Evolutionary conservation across 2,113 vertebrate species (phyloP), one percentile per base, ranked within the genome.

Genomic region (Crotalus tigris): DNA sequence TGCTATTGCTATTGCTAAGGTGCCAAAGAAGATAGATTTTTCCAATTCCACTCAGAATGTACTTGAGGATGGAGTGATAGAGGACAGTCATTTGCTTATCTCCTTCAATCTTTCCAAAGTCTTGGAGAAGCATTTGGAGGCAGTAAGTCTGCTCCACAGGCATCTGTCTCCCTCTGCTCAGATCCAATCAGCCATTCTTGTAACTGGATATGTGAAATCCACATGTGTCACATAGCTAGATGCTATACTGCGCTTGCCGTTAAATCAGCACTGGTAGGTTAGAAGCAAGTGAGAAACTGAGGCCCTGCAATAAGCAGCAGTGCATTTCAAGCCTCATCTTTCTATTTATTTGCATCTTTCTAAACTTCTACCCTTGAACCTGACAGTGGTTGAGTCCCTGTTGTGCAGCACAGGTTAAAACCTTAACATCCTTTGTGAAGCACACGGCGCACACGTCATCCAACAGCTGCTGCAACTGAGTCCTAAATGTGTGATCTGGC

Each of bases 401-500:
- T 26, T 7, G 12, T 49, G 24, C 11, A n/a, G 49, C 29, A 23
- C 13, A 46, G 33, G 54, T 90, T 53, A 15, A n/a, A 39, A 51
- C 54, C 93, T 81, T 58, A 69, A 12, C n/a, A 33, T 26, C 55
- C 64, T 46, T 85, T 53, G 54, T 44, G 49, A 69, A 89, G 87
- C 46, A 54, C 44, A 85, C 17, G 0, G 49, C 26, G 23, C 39
- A 29, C 93, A 85, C 3, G 7, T 46, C 59, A 44, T 11, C 12
- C n/a, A 51, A 59, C 86, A 89, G 90, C 64, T 89, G 87, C 87
- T 54, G 55, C 58, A 61, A 44, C 75, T 85, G 44, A 85, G 75
- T 33, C 23, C 15, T 92, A 89, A 89, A 91, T 92, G 46, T 64
- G 87, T 92, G 55, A 53, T 89, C 69, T 51, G 23, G 90, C 91